These are phyloP conservation scores for Meles meles DNA, from an alignment of 2,113 vertebrate genomes.

Conservation along the genomic window DNA sequence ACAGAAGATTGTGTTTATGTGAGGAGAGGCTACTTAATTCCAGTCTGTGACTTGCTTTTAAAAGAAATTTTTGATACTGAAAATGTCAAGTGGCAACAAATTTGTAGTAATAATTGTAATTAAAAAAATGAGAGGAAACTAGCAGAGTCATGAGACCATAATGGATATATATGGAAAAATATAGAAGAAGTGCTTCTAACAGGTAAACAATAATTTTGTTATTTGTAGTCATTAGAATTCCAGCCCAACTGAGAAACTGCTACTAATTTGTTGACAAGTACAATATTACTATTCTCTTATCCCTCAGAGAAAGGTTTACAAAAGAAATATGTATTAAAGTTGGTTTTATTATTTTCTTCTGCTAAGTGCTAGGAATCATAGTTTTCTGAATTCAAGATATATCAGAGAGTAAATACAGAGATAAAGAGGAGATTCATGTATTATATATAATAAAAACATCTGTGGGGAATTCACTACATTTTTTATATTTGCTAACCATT, in stretches of 20 bases:
- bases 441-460: not conserved
- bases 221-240: not conserved
- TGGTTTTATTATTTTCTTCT: not conserved
- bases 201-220: not conserved
- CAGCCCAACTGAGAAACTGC: not conserved
- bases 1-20: not conserved
- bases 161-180: not conserved
- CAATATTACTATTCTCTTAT: not conserved
- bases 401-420: not conserved
- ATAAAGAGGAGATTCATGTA: not conserved
- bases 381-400: not conserved
- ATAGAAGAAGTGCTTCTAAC: not conserved
- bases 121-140: not conserved
- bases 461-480: not conserved
- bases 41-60: not conserved
- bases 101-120: not conserved
- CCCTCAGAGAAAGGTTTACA: not conserved
- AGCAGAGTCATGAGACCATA: not conserved
- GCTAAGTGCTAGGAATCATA: not conserved
- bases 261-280: not conserved
- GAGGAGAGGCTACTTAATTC: not conserved
- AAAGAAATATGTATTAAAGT: not conserved
- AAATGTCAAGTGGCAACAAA: not conserved
- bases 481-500: not conserved
- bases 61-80: not conserved